Percentiles rank a stretch among this genome's conserved stretches.
Conservation (phyloP, 2,113 vertebrate genomes). For the Tragulus kanchil region DNA sequence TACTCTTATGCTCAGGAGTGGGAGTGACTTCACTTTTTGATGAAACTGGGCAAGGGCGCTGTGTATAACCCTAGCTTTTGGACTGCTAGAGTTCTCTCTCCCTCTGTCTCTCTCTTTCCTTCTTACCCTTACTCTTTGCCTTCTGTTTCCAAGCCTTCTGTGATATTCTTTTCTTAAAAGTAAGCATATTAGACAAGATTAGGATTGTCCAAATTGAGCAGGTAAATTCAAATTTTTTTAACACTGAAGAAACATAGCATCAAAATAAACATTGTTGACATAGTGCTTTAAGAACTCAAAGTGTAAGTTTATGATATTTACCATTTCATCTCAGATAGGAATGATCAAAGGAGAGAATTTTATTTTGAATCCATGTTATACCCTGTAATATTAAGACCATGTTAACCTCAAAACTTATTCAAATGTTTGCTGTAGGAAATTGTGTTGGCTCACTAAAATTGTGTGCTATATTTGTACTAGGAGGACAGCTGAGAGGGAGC, state of each 20-base stretch:
- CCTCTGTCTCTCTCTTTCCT: neutral
- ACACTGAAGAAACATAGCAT: neutral
- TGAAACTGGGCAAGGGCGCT: neutral
- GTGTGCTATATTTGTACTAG: slow-evolving; percentile 32
- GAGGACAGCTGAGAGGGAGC: neutral
- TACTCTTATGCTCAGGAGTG: neutral
- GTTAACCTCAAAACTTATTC: slow-evolving; percentile 41
- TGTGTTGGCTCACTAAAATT: slow-evolving; percentile 29
- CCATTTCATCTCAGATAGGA: slow-evolving; percentile 12
- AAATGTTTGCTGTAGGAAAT: slow-evolving; percentile 60
- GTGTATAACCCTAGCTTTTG: neutral
- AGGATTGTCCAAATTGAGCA: neutral
- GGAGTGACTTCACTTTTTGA: neutral
- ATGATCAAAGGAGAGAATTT: slow-evolving; percentile 39
- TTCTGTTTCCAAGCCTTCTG: neutral
- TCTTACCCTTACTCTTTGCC: neutral
- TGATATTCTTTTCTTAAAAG: neutral
- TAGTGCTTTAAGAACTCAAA: neutral
- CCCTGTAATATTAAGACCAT: slow-evolving; percentile 32
- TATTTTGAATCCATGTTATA: neutral
- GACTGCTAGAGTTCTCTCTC: neutral
- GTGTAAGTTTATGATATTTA: neutral
- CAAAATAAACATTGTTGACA: neutral
- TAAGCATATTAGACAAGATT: neutral
- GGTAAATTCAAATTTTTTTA: neutral